Conservation (phyloP, 2,797 vertebrate species). For the Hydrolagus colliei region DNA sequence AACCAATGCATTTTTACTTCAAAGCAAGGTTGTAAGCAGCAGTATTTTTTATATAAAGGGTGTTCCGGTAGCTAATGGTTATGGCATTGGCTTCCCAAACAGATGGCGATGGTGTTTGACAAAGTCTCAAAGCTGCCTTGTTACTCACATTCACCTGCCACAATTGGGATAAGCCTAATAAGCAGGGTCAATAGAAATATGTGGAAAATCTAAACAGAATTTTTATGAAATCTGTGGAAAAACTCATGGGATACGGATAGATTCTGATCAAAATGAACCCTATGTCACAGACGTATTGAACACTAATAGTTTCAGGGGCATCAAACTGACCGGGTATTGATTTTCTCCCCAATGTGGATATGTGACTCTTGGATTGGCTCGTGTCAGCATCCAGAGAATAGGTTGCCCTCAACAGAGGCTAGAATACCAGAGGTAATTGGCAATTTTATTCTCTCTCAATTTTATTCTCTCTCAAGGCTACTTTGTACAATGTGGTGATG, state of each 20-base stretch:
- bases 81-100: neutral
- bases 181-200: conserved; percentile 5
- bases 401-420: neutral
- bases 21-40: neutral
- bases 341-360: neutral
- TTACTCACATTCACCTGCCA: neutral
- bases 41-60: neutral
- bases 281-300: neutral
- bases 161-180: neutral
- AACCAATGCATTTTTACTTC: neutral
- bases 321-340: neutral
- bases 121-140: neutral
- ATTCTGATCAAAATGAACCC: neutral
- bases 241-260: neutral
- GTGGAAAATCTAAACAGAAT: neutral
- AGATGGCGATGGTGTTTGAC: neutral
- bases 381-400: neutral
- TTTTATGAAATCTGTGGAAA: neutral
- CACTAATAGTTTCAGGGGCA: neutral
- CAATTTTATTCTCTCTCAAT: no score
- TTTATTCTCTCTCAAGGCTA: no score
- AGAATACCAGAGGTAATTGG: neutral
- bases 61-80: neutral
- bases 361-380: neutral
- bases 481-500: no score